phyloP scores from a whole-genome alignment of 2,797 vertebrate species.

The Sardinella longiceps region DNA sequence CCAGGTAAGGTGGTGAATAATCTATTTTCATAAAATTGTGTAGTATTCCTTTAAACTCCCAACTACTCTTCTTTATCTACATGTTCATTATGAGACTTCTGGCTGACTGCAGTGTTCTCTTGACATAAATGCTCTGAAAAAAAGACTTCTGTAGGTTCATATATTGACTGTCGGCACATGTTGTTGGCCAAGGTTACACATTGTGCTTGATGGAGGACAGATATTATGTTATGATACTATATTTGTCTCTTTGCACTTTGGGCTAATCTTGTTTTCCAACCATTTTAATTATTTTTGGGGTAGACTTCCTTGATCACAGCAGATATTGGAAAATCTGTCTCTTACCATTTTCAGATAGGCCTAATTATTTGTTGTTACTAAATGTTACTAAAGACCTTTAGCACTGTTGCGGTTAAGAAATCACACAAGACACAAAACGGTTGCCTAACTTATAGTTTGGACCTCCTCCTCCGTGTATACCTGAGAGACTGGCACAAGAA shows the following conservation, averaged over 20 bases:
- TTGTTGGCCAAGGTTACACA: background rate
- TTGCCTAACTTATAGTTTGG: background rate
- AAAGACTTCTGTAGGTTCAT: background rate
- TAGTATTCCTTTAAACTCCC: too few species aligned
- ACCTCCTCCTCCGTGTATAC: background rate
- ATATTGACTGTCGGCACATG: background rate
- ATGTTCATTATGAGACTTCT: background rate
- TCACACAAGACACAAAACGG: slow-evolving; percentile 4
- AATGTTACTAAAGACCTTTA: background rate
- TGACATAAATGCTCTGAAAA: background rate
- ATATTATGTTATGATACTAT: background rate
- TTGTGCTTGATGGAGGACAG: background rate
- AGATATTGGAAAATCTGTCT: too few species aligned
- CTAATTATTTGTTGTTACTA: too few species aligned
- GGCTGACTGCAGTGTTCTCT: background rate
- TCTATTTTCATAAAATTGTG: too few species aligned
- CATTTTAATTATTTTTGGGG: background rate
- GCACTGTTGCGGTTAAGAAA: background rate
- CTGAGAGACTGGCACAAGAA: too few species aligned
- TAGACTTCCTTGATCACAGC: background rate
- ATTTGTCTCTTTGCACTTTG: background rate
- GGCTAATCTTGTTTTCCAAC: background rate
- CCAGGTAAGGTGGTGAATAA: too few species aligned
- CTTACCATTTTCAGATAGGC: too few species aligned
- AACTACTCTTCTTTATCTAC: background rate